Conservation (phyloP, 1,140 invertebrate species). For the Bombus balteatus region DNA sequence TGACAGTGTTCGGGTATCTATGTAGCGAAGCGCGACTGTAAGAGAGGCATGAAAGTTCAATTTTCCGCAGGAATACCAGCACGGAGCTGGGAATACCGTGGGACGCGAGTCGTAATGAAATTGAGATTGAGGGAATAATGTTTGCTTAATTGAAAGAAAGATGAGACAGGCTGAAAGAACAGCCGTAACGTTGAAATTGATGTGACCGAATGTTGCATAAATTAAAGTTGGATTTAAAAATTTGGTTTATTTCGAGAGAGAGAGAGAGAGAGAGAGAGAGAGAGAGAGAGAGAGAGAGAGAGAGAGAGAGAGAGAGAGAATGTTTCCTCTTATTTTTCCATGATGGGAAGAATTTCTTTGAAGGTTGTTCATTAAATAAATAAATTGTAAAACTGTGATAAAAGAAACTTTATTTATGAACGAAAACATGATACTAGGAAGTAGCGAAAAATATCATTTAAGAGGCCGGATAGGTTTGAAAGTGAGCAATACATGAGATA, state of each 20-base stretch:
- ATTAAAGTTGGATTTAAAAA: not conserved
- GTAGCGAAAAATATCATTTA: not conserved
- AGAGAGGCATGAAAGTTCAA: constrained; percentile 7
- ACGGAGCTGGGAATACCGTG: not conserved
- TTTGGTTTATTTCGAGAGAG: not conserved
- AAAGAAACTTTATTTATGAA: not conserved
- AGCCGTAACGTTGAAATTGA: not conserved
- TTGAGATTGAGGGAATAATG: constrained; percentile 9
- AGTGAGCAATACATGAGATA: not conserved
- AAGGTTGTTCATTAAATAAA: not conserved
- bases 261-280: too few relatives aligned
- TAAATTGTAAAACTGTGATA: not conserved
- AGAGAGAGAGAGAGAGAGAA: too few relatives aligned
- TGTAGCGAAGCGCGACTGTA: not conserved
- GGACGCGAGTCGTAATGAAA: not conserved
- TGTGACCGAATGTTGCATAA: not conserved
- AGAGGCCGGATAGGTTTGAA: not conserved
- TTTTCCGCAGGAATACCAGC: not conserved
- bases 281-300: too few relatives aligned
- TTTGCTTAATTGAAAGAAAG: constrained; percentile 10
- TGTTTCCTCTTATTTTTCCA: too few relatives aligned
- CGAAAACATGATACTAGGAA: not conserved
- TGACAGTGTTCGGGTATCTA: not conserved
- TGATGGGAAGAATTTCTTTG: not conserved
- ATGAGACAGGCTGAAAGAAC: not conserved